These are phyloP conservation scores for Triplophysa bombifrons DNA, from an alignment of 2,797 vertebrate genomes.

Conservation along the genomic window DNA sequence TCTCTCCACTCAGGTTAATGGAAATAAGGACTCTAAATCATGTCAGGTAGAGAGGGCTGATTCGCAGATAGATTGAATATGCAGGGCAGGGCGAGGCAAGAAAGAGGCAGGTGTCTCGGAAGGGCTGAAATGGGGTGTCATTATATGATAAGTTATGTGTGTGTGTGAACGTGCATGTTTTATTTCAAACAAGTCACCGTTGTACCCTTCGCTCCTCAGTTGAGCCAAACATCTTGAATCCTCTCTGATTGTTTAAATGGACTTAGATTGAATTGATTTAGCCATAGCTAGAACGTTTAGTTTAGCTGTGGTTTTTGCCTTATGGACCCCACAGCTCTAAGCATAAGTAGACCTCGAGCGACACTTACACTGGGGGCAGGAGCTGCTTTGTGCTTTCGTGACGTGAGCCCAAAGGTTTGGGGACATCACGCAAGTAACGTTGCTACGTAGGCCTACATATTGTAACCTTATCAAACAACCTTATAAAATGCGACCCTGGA, in stretches of 20 bases:
- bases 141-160: slow-evolving; percentile 39
- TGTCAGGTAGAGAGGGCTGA: slow-evolving; percentile 46
- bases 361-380: neutral
- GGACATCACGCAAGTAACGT: too few species aligned
- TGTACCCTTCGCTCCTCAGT: neutral
- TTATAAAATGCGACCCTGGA: too few species aligned
- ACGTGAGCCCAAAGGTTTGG: too few species aligned
- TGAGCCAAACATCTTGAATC: neutral
- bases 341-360: neutral
- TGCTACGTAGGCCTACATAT: too few species aligned
- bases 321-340: neutral
- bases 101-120: slow-evolving; percentile 42
- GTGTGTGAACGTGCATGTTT: neutral
- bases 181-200: neutral
- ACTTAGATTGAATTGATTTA: neutral
- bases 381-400: too few species aligned
- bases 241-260: neutral
- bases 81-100: slow-evolving; percentile 28
- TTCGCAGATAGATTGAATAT: slow-evolving; percentile 59
- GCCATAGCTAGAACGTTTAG: neutral
- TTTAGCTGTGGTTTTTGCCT: neutral
- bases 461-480: too few species aligned
- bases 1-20: slow-evolving; percentile 58
- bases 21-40: slow-evolving; percentile 60
- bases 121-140: slow-evolving; percentile 46